Percentiles rank a stretch among this genome's conserved stretches.
These are phyloP conservation scores for Caenorhabditis doughertyi DNA, from an alignment of 2,888 invertebrate genomes.

Conservation along the genomic window DNA sequence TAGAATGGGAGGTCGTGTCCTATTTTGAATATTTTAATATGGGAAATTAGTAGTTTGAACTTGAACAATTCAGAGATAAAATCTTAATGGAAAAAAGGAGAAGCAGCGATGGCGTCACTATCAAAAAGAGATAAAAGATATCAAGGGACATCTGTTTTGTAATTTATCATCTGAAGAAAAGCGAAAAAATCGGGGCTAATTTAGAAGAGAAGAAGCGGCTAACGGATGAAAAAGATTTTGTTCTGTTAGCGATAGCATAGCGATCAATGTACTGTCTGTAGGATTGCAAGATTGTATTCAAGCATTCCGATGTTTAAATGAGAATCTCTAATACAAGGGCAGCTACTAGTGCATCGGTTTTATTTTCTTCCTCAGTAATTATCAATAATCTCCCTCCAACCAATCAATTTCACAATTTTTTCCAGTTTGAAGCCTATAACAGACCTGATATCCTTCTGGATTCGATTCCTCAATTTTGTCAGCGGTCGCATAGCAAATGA, in stretches of 20 bases:
- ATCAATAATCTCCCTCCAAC: no score
- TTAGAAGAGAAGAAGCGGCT: constrained; percentile 3
- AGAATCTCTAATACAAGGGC: no score
- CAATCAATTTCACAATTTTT: no score
- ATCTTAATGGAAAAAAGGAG: neutral
- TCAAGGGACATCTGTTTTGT: constrained; percentile 6
- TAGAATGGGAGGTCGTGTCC: constrained; percentile 34
- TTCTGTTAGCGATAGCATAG: neutral
- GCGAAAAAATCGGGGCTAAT: constrained; percentile 24
- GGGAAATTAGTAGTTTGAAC: constrained; percentile 57
- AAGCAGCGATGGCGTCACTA: constrained; percentile 18
- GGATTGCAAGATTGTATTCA: no score
- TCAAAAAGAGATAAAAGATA: constrained; percentile 1
- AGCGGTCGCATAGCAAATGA: constrained; percentile 53
- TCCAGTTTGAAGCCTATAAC: neutral
- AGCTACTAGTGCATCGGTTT: no score
- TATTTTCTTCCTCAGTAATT: no score
- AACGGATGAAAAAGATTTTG: constrained; percentile 5
- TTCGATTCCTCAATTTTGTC: constrained; percentile 52
- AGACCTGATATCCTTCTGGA: constrained; percentile 42
- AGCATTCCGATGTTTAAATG: no score
- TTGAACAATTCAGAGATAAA: constrained; percentile 30
- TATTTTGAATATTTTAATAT: constrained; percentile 41
- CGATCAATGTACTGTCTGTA: neutral
- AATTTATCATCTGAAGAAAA: constrained; percentile 25